Conservation (phyloP, 2,888 invertebrate species). For the Epiblema foenella region DNA sequence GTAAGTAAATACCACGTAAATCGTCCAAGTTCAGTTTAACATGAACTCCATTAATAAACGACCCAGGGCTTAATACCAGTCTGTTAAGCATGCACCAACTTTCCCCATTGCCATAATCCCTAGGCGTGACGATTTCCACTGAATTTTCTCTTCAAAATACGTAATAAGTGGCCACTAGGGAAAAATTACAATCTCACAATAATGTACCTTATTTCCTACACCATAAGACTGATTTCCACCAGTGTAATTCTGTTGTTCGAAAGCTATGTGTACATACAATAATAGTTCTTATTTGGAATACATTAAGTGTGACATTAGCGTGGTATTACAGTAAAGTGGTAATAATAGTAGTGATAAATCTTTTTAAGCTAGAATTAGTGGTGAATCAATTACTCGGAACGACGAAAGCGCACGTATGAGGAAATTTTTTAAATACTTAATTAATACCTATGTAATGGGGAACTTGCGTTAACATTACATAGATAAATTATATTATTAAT, state of each 20-base stretch:
- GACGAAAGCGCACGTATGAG: neutral
- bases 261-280: neutral
- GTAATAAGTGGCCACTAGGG: neutral
- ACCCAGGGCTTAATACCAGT: neutral
- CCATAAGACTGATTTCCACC: neutral
- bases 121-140: slow-evolving; percentile 13
- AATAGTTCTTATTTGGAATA: neutral
- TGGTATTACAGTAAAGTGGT: neutral
- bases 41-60: neutral
- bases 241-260: neutral
- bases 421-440: neutral
- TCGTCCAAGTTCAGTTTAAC: no score
- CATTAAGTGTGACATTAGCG: neutral
- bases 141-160: slow-evolving; percentile 13
- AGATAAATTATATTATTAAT: no score
- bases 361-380: slow-evolving; percentile 22
- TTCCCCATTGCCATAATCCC: neutral
- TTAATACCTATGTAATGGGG: neutral
- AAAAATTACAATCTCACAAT: neutral
- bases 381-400: slow-evolving; percentile 18
- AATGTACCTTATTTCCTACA: neutral
- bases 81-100: slow-evolving; percentile 3
- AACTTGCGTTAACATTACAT: no score
- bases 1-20: no score
- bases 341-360: slow-evolving; percentile 21